Evolutionary conservation across 2,113 vertebrate genomes (phyloP), one percentile per base, ranked within the genome.

Genomic region (Muntiacus reevesi): DNA sequence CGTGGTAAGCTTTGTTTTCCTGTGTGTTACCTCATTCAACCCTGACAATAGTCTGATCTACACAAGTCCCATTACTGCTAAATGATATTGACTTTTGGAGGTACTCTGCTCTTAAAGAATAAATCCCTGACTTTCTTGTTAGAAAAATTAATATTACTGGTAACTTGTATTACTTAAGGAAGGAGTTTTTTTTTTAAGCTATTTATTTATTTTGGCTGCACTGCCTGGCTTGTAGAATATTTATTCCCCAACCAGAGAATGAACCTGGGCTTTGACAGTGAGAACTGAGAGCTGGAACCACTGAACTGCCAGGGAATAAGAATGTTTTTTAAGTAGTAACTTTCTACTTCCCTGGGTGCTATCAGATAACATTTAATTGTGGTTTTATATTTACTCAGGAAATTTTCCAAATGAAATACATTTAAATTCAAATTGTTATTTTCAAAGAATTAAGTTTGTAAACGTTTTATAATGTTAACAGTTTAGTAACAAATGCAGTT

Each of bases 401-500:
- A 89, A 76, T 55, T 67, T 94, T 16, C 25, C 25, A 43, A 52
- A 15, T 92, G 19, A 88, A 96, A 94, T 86, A 81, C 0, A 67
- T 89, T 87, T 47, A 89, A 19, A 79, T 62, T 93, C 50, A 93
- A 15, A 79, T 47, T 86, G 57, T 91, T 54, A 23, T 85, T 78
- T 89, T 71, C 25, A 89, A 71, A 95, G 14, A 94, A 78, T 83
- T 89, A 91, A 91, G 13, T 55, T 97, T 89, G 11, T 74, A 89
- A n/a, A 17, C 25, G 28, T 64, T 93, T 93, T 91, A 60, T 79
- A 62, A 59, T 60, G 4, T 95, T 95, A 81, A 9, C n/a, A 67
- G 79, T 47, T 97, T 87, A 90, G 45, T 93, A 85, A 45, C 12
- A 89, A 90, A 50, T 81, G 94, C 1, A 50, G 40, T 94, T 92